phyloP scores from a whole-genome alignment of 2,113 vertebrate species.

The Petromus typicus region DNA sequence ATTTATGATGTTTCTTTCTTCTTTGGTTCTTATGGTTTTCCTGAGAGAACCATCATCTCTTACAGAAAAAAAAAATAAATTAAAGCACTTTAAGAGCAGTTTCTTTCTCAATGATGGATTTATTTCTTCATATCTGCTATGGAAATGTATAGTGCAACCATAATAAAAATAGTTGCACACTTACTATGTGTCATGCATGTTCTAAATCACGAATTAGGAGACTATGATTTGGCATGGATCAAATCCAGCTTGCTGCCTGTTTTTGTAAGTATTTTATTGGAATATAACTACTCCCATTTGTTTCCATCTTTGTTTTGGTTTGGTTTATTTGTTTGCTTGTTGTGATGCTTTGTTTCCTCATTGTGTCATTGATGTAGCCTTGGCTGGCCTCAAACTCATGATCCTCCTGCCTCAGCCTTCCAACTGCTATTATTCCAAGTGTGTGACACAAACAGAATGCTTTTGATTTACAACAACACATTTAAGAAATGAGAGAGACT shows the following conservation, averaged over 20 bases:
- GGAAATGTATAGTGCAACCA: not conserved
- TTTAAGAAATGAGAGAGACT: not conserved
- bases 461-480: not conserved
- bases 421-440: too few species aligned
- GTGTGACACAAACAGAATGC: not conserved
- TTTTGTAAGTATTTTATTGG: constrained; percentile 25
- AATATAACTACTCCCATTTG: not conserved
- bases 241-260: not conserved
- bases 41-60: not conserved
- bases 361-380: too few species aligned
- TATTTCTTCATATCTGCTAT: not conserved
- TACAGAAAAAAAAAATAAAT: constrained; percentile 12
- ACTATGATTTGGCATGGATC: not conserved
- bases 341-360: too few species aligned
- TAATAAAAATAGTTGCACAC: not conserved
- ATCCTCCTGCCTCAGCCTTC: too few species aligned
- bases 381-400: too few species aligned
- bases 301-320: not conserved
- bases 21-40: not conserved
- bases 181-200: not conserved
- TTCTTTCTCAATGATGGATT: not conserved
- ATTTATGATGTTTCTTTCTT: not conserved
- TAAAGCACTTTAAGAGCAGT: not conserved
- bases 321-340: too few species aligned
- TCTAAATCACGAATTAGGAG: not conserved